Evolutionary conservation across 2,888 invertebrate genomes (phyloP).

Genomic region (Epinotia ramella): DNA sequence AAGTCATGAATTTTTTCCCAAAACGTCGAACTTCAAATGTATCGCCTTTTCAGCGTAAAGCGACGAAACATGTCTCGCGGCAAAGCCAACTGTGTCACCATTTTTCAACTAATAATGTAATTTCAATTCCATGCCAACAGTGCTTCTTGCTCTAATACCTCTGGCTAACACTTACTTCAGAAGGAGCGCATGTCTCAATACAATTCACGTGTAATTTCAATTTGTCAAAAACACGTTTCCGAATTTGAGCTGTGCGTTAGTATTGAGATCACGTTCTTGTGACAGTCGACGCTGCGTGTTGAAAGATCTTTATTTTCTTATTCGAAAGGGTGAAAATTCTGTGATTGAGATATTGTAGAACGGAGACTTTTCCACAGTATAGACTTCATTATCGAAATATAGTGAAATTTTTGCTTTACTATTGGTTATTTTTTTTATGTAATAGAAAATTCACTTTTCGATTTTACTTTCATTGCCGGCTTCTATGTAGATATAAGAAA

Average conservation of each 20-base stretch:
- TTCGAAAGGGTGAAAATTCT: slow-evolving; percentile 16
- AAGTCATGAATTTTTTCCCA: slow-evolving; percentile 64
- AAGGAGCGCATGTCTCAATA: background rate
- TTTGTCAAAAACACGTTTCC: background rate
- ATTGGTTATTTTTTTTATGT: background rate
- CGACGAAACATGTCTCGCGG: slow-evolving; percentile 77
- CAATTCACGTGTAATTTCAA: background rate
- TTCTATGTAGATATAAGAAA: too few relatives aligned
- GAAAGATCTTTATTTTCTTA: slow-evolving; percentile 9
- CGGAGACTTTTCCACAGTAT: background rate
- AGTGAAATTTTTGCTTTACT: background rate
- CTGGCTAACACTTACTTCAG: background rate
- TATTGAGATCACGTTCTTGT: slow-evolving; percentile 63
- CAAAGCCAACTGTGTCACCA: slow-evolving; percentile 59
- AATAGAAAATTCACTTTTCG: too few relatives aligned
- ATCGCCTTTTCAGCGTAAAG: slow-evolving; percentile 64
- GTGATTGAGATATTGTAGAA: background rate
- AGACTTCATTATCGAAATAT: background rate
- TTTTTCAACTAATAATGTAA: slow-evolving; percentile 55
- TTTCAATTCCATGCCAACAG: background rate
- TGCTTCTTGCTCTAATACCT: background rate
- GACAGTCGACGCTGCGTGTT: slow-evolving; percentile 16
- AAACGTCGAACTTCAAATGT: slow-evolving; percentile 58
- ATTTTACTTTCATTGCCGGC: too few relatives aligned
- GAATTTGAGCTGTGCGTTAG: background rate